Base-by-base conservation (phyloP, 2,888 invertebrate species). In the Rosalia funebris region DNA sequence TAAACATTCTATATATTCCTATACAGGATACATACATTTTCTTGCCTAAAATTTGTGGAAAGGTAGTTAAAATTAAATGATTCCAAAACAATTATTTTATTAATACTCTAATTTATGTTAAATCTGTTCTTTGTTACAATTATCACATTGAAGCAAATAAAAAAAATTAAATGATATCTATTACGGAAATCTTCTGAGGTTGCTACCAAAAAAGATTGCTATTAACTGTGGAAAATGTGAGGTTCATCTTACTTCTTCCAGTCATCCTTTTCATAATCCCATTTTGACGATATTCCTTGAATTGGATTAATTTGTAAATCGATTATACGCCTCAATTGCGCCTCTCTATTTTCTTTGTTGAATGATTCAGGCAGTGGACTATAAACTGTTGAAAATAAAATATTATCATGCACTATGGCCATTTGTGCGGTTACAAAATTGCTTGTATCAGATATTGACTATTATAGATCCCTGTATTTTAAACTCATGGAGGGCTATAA, bases 191-290 rank as follows among this genome's bases (percentile, higher is more conserved):
- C 7, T 25, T 25, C 7, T 25, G 4, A 7, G 3, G 25, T 25
- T 25, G 25, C 25, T 25, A 25, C 25, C 25, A 25, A 3, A 7
- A 25, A 25, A 25, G 25, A 25, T 25, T 7, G 25, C 25, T 25
- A 25, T 25, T 25, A 25, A 25, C 25, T 25, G 25, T 25, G 25
- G 25, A 25, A 25, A 25, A 25, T n/a, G n/a, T n/a, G 7, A 25
- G 7, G 7, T 25, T 7, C 3, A 34, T 34, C 10, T 57, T 82
- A 80, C 68, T 82, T 81, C 77, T 90, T 91, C 89, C 89, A 91
- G 65, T 84, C 80, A 65, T 86, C 84, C 77, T 89, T 90, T 75
- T 90, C 89, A 74, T 89, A 91, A 76, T 91, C 90, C 84, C 87
- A 91, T 74, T 87, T 83, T 42, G 88, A 87, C 4, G 87, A 75